Evolutionary conservation across 2,888 invertebrate species (phyloP).

Genomic region (Ditylenchus weischeri): DNA sequence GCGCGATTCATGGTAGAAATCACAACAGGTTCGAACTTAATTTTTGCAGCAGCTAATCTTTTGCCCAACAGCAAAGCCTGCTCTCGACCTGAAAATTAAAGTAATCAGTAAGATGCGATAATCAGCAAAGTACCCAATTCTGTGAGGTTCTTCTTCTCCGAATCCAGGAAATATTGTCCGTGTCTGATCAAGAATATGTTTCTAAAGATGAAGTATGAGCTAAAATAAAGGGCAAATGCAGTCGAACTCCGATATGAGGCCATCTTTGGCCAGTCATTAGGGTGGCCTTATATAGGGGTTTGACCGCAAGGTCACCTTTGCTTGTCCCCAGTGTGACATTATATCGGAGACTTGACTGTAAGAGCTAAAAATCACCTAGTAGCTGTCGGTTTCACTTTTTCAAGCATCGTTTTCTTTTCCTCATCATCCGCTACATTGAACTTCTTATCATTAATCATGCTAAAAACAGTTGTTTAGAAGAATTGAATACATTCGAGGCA

Average conservation of each 20-base stretch:
- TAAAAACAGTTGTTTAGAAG: not conserved
- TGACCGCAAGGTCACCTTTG: too few relatives aligned
- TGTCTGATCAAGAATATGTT: conserved; percentile 87
- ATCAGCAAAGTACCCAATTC: conserved; percentile 68
- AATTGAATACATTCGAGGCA: too few relatives aligned
- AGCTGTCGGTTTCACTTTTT: conserved; percentile 60
- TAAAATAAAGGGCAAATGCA: too few relatives aligned
- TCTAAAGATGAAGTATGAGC: too few relatives aligned
- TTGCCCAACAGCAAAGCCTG: conserved; percentile 84
- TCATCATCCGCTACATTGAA: conserved; percentile 44
- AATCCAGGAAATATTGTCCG: conserved; percentile 79
- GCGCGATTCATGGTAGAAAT: conserved; percentile 86
- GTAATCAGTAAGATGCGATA: conserved; percentile 1
- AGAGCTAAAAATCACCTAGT: conserved; percentile 62
- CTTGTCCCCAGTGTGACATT: too few relatives aligned
- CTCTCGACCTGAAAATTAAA: conserved; percentile 65
- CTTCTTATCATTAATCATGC: conserved; percentile 38
- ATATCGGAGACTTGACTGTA: too few relatives aligned
- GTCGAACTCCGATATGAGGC: too few relatives aligned
- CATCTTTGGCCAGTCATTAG: too few relatives aligned
- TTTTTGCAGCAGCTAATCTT: conserved; percentile 71
- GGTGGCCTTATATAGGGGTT: too few relatives aligned
- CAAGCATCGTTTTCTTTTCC: conserved; percentile 40
- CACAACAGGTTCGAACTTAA: conserved; percentile 76
- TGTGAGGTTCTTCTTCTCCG: conserved; percentile 73